A percentile compares a stretch with the other conserved stretches of the same genome.
Evolutionary conservation across 1,140 invertebrate species (phyloP).

Genomic region (Drosophila athabasca): DNA sequence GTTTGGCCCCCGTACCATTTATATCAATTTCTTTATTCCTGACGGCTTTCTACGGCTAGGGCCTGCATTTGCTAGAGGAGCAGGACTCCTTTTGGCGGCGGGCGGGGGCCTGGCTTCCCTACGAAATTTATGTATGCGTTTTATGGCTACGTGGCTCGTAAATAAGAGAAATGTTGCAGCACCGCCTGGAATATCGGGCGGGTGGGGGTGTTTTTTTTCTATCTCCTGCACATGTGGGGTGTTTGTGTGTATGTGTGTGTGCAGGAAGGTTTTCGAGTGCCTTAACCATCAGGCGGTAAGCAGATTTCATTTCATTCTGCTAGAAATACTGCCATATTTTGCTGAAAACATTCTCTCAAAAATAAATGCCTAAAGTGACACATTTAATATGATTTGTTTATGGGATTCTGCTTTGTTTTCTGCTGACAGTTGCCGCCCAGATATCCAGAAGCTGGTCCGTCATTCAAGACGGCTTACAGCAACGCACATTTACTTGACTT

Average conservation of each 20-base stretch:
- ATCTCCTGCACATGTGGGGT: slow-evolving; percentile 52
- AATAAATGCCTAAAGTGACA: slow-evolving; percentile 42
- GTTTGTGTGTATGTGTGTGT: slow-evolving; percentile 16
- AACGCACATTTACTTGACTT: slow-evolving; percentile 42
- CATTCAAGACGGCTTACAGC: slow-evolving; percentile 11
- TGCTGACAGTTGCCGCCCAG: slow-evolving; percentile 11
- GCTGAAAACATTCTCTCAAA: slow-evolving; percentile 10
- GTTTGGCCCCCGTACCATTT: slow-evolving; percentile 57
- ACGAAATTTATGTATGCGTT: slow-evolving; percentile 76
- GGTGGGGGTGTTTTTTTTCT: slow-evolving; percentile 37
- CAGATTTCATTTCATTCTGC: too few relatives aligned
- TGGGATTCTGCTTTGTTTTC: slow-evolving; percentile 42
- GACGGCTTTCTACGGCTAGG: slow-evolving; percentile 38
- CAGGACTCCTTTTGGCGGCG: slow-evolving; percentile 5
- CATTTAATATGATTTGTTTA: slow-evolving; percentile 57
- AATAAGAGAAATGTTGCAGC: slow-evolving; percentile 79
- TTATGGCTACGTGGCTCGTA: slow-evolving; percentile 78
- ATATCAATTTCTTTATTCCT: slow-evolving; percentile 80
- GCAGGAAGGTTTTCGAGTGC: slow-evolving; percentile 4
- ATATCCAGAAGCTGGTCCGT: background rate
- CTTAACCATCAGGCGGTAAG: background rate
- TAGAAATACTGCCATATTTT: slow-evolving; percentile 39
- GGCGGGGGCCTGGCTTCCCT: slow-evolving; percentile 7
- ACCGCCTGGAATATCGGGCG: slow-evolving; percentile 54
- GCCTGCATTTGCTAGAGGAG: slow-evolving; percentile 56